A percentile compares a stretch with the other conserved stretches of the same genome.
Conservation (phyloP, 2,113 vertebrate genomes). For the Pluvialis apricaria region DNA sequence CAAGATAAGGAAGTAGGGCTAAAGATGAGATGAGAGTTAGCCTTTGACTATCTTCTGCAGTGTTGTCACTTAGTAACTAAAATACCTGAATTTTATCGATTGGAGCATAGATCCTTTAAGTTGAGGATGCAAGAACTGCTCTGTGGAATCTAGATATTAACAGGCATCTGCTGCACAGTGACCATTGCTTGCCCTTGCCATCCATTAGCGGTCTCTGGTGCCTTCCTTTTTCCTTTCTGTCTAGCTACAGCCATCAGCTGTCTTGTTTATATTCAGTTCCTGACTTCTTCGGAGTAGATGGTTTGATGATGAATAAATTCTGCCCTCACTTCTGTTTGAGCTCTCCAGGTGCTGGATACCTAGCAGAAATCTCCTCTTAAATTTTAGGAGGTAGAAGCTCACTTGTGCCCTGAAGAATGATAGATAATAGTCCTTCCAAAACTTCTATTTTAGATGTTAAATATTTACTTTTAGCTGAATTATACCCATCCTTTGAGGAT, state of each 20-base stretch:
- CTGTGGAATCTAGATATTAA: not conserved
- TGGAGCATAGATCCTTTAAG: not conserved
- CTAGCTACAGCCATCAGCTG: not conserved
- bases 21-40: not conserved
- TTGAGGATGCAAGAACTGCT: not conserved
- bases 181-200: not conserved
- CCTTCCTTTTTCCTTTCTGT: not conserved
- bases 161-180: not conserved
- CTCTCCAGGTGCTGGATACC: not conserved
- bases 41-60: not conserved
- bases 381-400: not conserved
- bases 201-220: not conserved
- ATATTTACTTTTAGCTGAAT: constrained; percentile 34
- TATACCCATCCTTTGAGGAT: not conserved
- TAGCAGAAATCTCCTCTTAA: constrained; percentile 3
- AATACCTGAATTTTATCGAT: not conserved
- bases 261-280: not conserved
- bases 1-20: not conserved
- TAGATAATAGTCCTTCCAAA: not conserved
- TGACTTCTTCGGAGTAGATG: not conserved
- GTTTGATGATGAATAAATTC: not conserved
- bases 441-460: not conserved
- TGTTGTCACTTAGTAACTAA: not conserved
- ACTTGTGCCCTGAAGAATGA: not conserved
- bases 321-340: not conserved